Percentiles rank a stretch among this genome's conserved stretches.
These are phyloP conservation scores for Rostratula benghalensis DNA, from an alignment of 2,113 vertebrate genomes.

Conservation along the genomic window DNA sequence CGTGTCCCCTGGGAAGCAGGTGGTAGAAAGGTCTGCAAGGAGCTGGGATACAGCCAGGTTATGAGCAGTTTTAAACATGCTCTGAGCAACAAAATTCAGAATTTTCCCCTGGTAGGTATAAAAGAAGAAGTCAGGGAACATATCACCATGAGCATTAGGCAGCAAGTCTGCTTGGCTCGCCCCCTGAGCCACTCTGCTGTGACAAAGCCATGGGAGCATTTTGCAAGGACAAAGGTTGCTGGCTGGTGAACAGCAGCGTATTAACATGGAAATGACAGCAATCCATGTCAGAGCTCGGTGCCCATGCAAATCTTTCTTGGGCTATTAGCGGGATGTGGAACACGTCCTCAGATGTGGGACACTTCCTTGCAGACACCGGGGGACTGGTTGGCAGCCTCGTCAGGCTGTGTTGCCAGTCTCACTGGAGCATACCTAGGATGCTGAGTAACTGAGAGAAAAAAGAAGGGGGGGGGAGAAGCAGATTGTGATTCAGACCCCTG, in stretches of 20 bases:
- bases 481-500: neutral
- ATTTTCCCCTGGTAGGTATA: neutral
- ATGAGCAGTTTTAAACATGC: neutral
- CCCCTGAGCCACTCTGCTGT: neutral
- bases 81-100: neutral
- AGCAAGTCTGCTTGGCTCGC: neutral
- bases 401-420: rapidly evolving
- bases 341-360: neutral
- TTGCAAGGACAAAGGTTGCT: slow-evolving; percentile 13
- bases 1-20: neutral
- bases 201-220: slow-evolving; percentile 19
- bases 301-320: neutral
- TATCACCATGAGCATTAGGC: neutral
- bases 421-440: neutral
- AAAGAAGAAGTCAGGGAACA: neutral
- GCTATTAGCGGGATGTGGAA: neutral
- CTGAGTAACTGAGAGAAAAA: neutral
- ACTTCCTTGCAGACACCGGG: neutral
- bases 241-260: neutral
- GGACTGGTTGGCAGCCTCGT: neutral
- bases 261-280: slow-evolving; percentile 37
- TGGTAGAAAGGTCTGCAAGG: neutral
- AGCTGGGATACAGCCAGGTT: rapidly evolving
- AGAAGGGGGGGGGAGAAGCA: neutral
- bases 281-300: neutral